Evolutionary conservation across 1,140 invertebrate species (phyloP).

Genomic region (Mamestra configurata): DNA sequence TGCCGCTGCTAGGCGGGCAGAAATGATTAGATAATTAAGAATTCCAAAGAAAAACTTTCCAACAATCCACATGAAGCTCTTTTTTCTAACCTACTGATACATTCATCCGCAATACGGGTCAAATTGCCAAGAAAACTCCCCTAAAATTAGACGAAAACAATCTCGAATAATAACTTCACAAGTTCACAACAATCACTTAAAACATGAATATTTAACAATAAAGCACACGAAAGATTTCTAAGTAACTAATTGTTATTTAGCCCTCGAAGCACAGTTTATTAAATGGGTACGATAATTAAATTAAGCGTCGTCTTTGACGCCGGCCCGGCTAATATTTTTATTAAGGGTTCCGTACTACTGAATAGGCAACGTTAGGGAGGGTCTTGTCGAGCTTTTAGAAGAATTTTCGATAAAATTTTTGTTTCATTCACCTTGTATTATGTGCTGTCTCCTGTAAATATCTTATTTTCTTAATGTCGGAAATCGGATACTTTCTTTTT

Average conservation of each 20-base stretch:
- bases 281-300: constrained; percentile 81
- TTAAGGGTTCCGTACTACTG: constrained; percentile 61
- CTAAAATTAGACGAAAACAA: constrained; percentile 21
- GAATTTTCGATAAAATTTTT: constrained; percentile 49
- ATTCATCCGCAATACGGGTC: neutral
- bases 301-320: constrained; percentile 83
- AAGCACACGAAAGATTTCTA: constrained; percentile 33
- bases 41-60: too few species aligned
- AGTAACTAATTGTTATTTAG: constrained; percentile 75
- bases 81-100: neutral
- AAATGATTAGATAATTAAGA: too few species aligned
- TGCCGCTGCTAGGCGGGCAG: too few species aligned
- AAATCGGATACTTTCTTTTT: too few species aligned
- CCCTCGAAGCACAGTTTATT: constrained; percentile 71
- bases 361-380: constrained; percentile 41
- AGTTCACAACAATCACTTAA: constrained; percentile 37
- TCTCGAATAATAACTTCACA: constrained; percentile 6
- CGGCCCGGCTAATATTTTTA: constrained; percentile 79
- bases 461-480: too few species aligned
- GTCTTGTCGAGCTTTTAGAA: neutral
- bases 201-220: constrained; percentile 41
- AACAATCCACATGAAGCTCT: neutral
- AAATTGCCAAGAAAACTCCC: neutral
- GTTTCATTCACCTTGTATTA: too few species aligned
- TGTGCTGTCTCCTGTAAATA: too few species aligned